These are phyloP conservation scores for Geococcyx californianus DNA, from an alignment of 2,113 vertebrate species.

Conservation along the genomic window DNA sequence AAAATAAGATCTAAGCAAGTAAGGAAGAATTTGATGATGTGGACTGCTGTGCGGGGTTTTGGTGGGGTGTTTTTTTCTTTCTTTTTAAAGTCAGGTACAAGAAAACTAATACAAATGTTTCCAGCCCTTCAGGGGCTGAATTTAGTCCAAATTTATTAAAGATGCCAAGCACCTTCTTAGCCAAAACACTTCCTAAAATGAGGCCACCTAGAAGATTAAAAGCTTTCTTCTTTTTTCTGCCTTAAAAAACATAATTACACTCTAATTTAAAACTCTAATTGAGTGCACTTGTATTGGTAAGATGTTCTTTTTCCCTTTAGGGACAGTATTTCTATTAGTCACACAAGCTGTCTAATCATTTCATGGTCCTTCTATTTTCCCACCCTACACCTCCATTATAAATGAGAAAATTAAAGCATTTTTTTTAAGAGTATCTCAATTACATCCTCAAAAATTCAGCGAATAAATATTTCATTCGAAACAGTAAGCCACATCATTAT, in stretches of 20 bases:
- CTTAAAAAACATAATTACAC: slow-evolving; percentile 68
- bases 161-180: slow-evolving; percentile 18
- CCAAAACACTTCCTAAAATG: slow-evolving; percentile 66
- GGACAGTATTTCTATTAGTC: slow-evolving; percentile 75
- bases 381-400: slow-evolving; percentile 50
- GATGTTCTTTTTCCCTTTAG: slow-evolving; percentile 67
- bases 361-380: slow-evolving; percentile 39
- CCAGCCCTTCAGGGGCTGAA: slow-evolving; percentile 26
- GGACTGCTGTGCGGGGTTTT: not conserved
- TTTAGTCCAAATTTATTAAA: slow-evolving; percentile 49
- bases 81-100: slow-evolving; percentile 5
- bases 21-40: not conserved
- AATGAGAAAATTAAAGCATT: slow-evolving; percentile 52
- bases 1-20: not conserved
- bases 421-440: slow-evolving; percentile 15
- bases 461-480: slow-evolving; percentile 13
- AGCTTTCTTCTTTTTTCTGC: not conserved
- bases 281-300: slow-evolving; percentile 65
- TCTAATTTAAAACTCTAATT: slow-evolving; percentile 77
- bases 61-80: not conserved
- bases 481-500: not conserved
- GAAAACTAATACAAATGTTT: not conserved
- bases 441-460: slow-evolving; percentile 45
- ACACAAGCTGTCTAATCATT: slow-evolving; percentile 69
- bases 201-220: slow-evolving; percentile 71